A percentile compares a stretch with the other conserved stretches of the same genome.
Conservation (phyloP, 2,113 vertebrate species). For the Brachyistius frenatus region DNA sequence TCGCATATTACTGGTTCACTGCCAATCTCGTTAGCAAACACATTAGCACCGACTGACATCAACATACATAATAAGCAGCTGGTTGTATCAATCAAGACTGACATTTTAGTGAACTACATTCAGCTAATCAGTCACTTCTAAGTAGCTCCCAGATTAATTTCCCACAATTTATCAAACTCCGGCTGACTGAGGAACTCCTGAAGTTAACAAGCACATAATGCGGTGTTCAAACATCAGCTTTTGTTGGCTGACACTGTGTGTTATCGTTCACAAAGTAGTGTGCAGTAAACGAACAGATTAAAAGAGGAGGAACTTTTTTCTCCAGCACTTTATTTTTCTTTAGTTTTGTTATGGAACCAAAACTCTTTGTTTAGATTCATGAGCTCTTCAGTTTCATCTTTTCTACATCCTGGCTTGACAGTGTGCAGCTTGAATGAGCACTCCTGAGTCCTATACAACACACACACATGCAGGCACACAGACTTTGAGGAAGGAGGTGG, state of each 20-base stretch:
- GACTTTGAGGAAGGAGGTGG: constrained; percentile 57
- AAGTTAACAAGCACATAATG: constrained; percentile 65
- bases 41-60: constrained; percentile 76
- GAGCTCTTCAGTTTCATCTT: constrained; percentile 19
- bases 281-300: constrained; percentile 5
- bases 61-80: constrained; percentile 74
- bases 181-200: constrained; percentile 24
- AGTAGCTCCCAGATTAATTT: constrained; percentile 71
- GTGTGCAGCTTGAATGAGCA: constrained; percentile 26
- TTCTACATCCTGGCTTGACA: constrained; percentile 22
- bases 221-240: constrained; percentile 24
- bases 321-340: background rate
- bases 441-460: background rate
- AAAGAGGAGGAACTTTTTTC: background rate
- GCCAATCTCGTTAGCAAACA: constrained; percentile 80
- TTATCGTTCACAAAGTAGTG: constrained; percentile 13
- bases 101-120: constrained; percentile 70
- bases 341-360: background rate
- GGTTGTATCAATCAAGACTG: constrained; percentile 74
- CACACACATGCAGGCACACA: constrained; percentile 1
- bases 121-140: constrained; percentile 73
- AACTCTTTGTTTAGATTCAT: constrained; percentile 38
- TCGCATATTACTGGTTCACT: constrained; percentile 69
- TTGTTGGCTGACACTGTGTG: constrained; percentile 35
- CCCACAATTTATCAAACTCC: constrained; percentile 61